Percentiles rank a stretch among this genome's conserved stretches.
These are phyloP conservation scores for Meliscaeva auricollis DNA, from an alignment of 2,888 invertebrate species.

Conservation along the genomic window DNA sequence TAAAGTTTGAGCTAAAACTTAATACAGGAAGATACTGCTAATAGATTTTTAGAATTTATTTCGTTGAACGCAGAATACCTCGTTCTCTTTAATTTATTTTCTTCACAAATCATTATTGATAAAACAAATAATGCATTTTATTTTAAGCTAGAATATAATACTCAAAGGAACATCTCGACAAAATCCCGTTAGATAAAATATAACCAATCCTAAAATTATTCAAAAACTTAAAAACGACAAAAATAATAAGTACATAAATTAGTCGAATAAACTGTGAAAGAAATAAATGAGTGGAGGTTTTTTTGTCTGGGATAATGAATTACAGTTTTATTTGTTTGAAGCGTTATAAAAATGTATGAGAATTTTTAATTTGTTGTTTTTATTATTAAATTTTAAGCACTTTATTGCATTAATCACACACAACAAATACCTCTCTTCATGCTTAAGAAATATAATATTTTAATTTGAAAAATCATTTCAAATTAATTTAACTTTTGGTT, in stretches of 20 bases:
- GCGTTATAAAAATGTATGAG: constrained; percentile 53
- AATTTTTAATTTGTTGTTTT: constrained; percentile 30
- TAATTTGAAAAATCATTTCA: constrained; percentile 10
- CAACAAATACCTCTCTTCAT: constrained; percentile 65
- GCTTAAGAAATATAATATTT: constrained; percentile 27
- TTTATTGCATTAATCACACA: constrained; percentile 71
- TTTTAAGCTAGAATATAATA: too few relatives aligned
- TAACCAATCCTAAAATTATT: too few relatives aligned
- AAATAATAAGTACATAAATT: neutral
- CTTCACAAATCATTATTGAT: too few relatives aligned
- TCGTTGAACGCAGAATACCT: too few relatives aligned
- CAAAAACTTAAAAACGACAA: too few relatives aligned
- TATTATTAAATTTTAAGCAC: constrained; percentile 53
- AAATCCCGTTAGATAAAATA: too few relatives aligned
- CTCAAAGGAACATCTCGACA: too few relatives aligned
- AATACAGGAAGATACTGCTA: too few relatives aligned
- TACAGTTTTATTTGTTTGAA: constrained; percentile 38
- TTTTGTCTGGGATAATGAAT: constrained; percentile 8
- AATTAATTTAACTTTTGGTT: constrained; percentile 12
- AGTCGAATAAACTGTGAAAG: constrained; percentile 4
- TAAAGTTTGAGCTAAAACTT: too few relatives aligned
- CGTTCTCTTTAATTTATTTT: too few relatives aligned
- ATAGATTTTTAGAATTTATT: too few relatives aligned
- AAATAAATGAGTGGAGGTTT: constrained; percentile 7
- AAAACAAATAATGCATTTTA: too few relatives aligned